Evolutionary conservation across 2,888 invertebrate species (phyloP), one percentile per base, ranked within the genome.

Genomic region (Caenorhabditis japonica): DNA sequence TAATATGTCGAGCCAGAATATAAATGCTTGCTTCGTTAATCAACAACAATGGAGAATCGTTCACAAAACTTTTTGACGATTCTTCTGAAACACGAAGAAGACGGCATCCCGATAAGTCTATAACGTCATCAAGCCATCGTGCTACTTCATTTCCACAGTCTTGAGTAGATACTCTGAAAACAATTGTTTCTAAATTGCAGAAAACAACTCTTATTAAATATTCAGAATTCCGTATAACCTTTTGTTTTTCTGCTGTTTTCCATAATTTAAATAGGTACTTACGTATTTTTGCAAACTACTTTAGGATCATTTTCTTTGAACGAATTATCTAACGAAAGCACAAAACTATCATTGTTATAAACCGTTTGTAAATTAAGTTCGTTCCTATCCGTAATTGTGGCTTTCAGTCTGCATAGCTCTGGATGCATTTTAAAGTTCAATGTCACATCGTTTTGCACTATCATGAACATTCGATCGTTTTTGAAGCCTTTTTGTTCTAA

Each of bases 381-480:
- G n/a, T 51, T 27, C 36, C 64, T 53, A 23, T 59, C 58, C 3
- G 46, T 15, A 39, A 66, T 49, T 19, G 33, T 56, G 0, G 82
- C 77, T 0, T 44, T 44, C 38, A 85, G 58, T 10, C 68, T 46
- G 88, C 94, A 94, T 88, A 97, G 90, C 76, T 91, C 91, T 1
- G 92, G 91, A 83, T 92, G 92, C 70, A 93, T 91, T 89, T 97
- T 96, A 88, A 96, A 95, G 2, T 94, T 95, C 56, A 97, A 89
- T 70, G 93, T 93, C 71, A 93, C 91, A 84, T 92, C 91, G 8
- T 92, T 91, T 83, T 92, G 93, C 7, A 94, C 91, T 71, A 97
- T 92, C 94, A 96, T 94, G 95, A 95, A 97, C 85, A 93, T 92
- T 79, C 97, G 91, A 88, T 97, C 97, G 88, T 92, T 94, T 84